Conservation (phyloP, 2,797 vertebrate species). For the Psittacula derbiana region DNA sequence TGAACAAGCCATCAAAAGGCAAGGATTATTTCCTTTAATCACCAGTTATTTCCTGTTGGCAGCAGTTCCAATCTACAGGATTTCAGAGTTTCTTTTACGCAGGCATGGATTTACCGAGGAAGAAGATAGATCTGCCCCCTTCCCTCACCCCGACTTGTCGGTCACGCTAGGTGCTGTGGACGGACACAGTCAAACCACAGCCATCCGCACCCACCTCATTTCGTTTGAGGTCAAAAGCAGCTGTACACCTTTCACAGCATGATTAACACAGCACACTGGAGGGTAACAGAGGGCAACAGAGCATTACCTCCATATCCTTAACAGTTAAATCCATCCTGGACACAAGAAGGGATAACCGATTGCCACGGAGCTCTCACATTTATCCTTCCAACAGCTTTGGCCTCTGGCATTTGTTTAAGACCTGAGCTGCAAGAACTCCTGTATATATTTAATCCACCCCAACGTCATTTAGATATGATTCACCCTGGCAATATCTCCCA, state of each 20-base stretch:
- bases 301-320: not conserved
- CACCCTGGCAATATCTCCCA: not conserved
- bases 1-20: conserved; percentile 31
- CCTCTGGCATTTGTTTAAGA: conserved; percentile 28
- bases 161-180: not conserved
- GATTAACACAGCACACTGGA: not conserved
- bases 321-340: not conserved
- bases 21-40: conserved; percentile 17
- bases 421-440: not conserved
- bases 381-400: not conserved
- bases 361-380: not conserved
- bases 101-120: not conserved
- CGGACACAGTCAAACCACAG: fast-evolving
- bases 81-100: not conserved
- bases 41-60: not conserved
- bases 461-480: not conserved
- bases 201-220: fast-evolving
- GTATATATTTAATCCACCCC: not conserved
- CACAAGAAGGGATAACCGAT: not conserved
- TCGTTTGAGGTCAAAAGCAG: not conserved
- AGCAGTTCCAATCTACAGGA: not conserved
- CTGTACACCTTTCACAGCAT: not conserved
- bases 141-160: not conserved
- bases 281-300: not conserved
- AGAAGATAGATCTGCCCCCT: not conserved